phyloP scores from a whole-genome alignment of 2,797 vertebrate genomes.

The Phoeniculus purpureus region DNA sequence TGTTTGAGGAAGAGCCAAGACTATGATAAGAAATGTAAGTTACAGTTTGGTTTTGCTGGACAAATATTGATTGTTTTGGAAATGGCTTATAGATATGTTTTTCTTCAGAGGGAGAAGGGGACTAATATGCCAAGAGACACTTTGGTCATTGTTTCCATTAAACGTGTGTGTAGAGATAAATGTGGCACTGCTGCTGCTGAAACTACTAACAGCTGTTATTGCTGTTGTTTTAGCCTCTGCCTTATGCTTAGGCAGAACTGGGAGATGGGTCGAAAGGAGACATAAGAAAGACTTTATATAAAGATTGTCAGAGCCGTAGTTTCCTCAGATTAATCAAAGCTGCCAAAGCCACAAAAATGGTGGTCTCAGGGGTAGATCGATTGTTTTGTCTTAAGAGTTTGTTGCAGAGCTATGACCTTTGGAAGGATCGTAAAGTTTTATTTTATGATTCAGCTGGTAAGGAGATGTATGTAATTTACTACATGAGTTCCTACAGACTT shows the following conservation, averaged over 20 bases:
- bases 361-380: not conserved
- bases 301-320: slow-evolving; percentile 5
- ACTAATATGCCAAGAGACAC: slow-evolving; percentile 53
- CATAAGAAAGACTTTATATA: not conserved
- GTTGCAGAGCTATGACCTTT: slow-evolving; percentile 43
- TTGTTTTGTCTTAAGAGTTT: slow-evolving; percentile 23
- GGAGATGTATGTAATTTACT: slow-evolving; percentile 49
- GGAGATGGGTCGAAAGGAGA: slow-evolving; percentile 25
- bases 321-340: slow-evolving; percentile 25
- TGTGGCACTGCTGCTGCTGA: not conserved
- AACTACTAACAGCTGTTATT: not conserved
- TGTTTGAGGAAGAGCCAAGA: not conserved
- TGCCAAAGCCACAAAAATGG: not conserved
- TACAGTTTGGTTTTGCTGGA: slow-evolving; percentile 22
- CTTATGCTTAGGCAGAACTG: not conserved
- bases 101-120: not conserved
- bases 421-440: slow-evolving; percentile 51
- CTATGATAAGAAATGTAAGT: not conserved
- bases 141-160: slow-evolving; percentile 47
- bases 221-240: slow-evolving; percentile 14
- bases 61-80: slow-evolving; percentile 53
- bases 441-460: slow-evolving; percentile 55
- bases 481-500: slow-evolving; percentile 14
- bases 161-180: slow-evolving; percentile 44
- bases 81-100: slow-evolving; percentile 49